Percentiles rank a stretch among this genome's conserved stretches.
phyloP scores from a whole-genome alignment of 2,797 vertebrate species.

The Kryptolebias ocellatus region DNA sequence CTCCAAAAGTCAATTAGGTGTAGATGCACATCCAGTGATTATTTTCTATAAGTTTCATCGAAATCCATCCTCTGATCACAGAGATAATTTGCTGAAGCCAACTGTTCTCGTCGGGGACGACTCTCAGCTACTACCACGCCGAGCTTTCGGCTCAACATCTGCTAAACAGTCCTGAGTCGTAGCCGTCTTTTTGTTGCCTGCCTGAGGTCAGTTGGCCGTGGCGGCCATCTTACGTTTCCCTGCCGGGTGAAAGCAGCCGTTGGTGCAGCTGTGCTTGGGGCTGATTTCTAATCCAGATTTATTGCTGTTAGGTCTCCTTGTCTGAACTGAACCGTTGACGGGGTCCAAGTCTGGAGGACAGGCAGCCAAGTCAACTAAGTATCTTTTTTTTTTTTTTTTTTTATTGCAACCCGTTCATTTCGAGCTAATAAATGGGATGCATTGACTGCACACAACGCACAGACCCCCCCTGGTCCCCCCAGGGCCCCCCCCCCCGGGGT shows the following conservation, averaged over 20 bases:
- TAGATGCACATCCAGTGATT: no score
- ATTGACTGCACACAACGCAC: slow-evolving; percentile 53
- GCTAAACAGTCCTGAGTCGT: no score
- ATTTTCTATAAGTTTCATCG: no score
- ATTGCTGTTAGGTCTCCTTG: not conserved
- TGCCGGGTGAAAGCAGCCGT: slow-evolving; percentile 8
- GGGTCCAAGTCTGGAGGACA: not conserved
- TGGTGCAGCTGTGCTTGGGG: slow-evolving; percentile 23
- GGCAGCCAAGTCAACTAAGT: not conserved
- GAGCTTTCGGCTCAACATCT: no score
- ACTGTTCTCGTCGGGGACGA: no score
- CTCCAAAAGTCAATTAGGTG: no score
- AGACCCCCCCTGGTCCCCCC: slow-evolving; percentile 25
- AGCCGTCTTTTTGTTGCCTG: no score
- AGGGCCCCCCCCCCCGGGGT: slow-evolving; percentile 30
- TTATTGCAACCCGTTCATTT: slow-evolving; percentile 19
- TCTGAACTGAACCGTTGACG: not conserved
- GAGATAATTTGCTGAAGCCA: no score
- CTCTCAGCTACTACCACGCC: no score
- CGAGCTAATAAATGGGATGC: slow-evolving; percentile 40
- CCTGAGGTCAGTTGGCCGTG: no score
- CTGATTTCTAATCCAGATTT: slow-evolving; percentile 1
- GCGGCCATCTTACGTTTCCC: no score
- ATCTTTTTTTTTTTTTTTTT: not conserved
- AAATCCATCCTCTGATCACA: no score